Conservation (phyloP, 2,113 vertebrate species). For the Peromyscus californicus region DNA sequence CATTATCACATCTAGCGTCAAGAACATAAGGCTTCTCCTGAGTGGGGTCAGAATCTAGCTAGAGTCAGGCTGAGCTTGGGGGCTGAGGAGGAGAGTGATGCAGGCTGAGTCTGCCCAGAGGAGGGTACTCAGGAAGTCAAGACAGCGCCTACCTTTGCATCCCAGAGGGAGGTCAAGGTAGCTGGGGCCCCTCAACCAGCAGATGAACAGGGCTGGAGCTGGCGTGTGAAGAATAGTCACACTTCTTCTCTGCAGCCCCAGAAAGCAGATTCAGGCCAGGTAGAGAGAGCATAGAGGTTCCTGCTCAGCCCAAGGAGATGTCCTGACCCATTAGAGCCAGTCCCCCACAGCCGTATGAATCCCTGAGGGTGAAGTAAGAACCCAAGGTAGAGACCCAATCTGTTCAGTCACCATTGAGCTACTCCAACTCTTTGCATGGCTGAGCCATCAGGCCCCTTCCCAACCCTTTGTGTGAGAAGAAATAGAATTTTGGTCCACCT, state of each 20-base stretch:
- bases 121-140: background rate
- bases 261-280: background rate
- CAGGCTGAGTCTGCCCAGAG: background rate
- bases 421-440: too few species aligned
- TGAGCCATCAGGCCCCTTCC: background rate
- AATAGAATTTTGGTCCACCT: background rate
- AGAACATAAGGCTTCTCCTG: background rate
- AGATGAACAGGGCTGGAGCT: background rate
- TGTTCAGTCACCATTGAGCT: too few species aligned
- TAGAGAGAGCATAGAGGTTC: fast-evolving
- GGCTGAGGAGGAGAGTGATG: background rate
- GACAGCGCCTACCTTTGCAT: too few species aligned
- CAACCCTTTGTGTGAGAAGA: background rate
- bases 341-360: fast-evolving
- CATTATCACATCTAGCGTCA: too few species aligned
- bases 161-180: background rate
- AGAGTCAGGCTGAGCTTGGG: background rate
- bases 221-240: background rate
- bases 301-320: background rate
- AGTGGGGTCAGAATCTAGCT: background rate
- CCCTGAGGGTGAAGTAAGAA: background rate
- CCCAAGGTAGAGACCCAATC: too few species aligned
- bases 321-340: background rate
- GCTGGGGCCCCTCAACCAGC: fast-evolving
- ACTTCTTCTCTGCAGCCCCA: background rate